Base-by-base conservation (phyloP, 1,140 invertebrate genomes). In the Orius laevigatus region DNA sequence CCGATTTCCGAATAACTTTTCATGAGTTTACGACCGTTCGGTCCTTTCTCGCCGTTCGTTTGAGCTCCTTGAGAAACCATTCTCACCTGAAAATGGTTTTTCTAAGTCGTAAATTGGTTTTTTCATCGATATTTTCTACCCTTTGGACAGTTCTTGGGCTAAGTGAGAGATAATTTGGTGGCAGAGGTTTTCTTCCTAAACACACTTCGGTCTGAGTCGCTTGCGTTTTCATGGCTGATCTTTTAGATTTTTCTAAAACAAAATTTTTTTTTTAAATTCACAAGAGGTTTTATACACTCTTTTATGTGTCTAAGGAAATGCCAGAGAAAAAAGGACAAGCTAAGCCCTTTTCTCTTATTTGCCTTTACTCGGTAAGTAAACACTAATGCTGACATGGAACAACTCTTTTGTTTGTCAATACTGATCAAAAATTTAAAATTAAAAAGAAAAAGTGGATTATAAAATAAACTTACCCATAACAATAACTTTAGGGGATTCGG, bases 61-160 rank as follows among this genome's bases (percentile, higher is more conserved):
- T 88, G 85, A 5, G 85, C 84, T 15, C 83, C 84, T 61, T 88
- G 84, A 2, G 84, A 87, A 15, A 88, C 82, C 76, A 88, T 86
- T 62, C 81, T 82, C 34, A 86, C 82, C 73, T 80, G 58, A 10
- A 60, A 53, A 49, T 48, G 50, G 33, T 39, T 16, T 38, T 38
- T 45, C 9, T 14, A 6, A n/a, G 12, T 50, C 14, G 9, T 31
- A 33, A 33, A 35, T 4, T 4, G 25, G 25, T 8, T 25, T 25
- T 25, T 25, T 25, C 8, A 19, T 3, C 9, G 40, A 2, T 42
- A 33, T 15, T 53, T 25, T 61, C 63, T 65, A 79, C 76, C 66
- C 72, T 69, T 43, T 72, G 71, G 15, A 73, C 69, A 1, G 72
- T 71, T 20, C 81, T 62, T 5, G 83, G 85, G 65, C 84, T 88